Conservation (phyloP, 2,888 invertebrate species). For the Cerastoderma edule region DNA sequence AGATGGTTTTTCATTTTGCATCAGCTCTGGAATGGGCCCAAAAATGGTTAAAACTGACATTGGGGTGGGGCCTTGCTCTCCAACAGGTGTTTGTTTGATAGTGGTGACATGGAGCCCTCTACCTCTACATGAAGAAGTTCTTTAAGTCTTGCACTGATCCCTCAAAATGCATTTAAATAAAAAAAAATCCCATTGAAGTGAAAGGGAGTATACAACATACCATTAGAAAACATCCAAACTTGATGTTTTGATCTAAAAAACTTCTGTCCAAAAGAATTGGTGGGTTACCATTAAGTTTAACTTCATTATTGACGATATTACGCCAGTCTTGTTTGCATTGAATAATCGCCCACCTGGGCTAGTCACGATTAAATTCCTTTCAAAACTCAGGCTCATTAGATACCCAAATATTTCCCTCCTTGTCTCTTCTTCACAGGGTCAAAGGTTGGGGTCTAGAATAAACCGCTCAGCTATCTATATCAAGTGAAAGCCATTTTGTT, state of each 20-base stretch:
- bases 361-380: constrained; percentile 47
- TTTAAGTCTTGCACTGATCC: too few relatives aligned
- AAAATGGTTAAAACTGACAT: too few relatives aligned
- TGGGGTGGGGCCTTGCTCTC: too few relatives aligned
- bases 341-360: constrained; percentile 57
- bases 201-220: too few relatives aligned
- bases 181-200: too few relatives aligned
- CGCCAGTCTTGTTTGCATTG: constrained; percentile 36
- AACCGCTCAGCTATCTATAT: constrained; percentile 49
- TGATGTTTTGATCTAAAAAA: constrained; percentile 12
- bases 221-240: not conserved
- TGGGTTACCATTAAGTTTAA: constrained; percentile 19
- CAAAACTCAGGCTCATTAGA: constrained; percentile 26
- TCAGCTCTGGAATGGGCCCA: too few relatives aligned
- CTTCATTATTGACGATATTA: constrained; percentile 25
- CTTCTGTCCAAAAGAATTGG: constrained; percentile 5
- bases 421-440: constrained; percentile 40
- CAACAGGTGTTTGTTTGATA: too few relatives aligned
- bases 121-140: too few relatives aligned
- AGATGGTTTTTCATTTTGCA: too few relatives aligned
- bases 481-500: constrained; percentile 20
- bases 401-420: constrained; percentile 34
- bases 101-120: too few relatives aligned
- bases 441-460: constrained; percentile 45
- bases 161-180: too few relatives aligned